Percentiles rank a stretch among this genome's conserved stretches.
These are phyloP conservation scores for Neomorphus geoffroyi DNA, from an alignment of 2,797 vertebrate species.

Conservation along the genomic window DNA sequence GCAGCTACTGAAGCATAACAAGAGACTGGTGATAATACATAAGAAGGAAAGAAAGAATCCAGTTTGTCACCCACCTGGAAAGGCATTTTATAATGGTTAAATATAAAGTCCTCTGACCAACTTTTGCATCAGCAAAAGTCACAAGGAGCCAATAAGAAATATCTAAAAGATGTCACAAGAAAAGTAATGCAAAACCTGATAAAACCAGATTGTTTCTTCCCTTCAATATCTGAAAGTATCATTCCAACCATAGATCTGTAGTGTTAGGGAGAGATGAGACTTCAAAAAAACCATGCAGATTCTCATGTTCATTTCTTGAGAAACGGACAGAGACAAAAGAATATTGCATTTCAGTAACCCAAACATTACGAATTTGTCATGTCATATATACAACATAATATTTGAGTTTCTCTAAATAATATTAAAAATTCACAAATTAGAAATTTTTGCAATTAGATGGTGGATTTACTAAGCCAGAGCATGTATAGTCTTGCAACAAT, in stretches of 20 bases:
- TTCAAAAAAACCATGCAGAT: neutral
- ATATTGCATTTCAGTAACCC: constrained; percentile 26
- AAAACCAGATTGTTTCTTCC: neutral
- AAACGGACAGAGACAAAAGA: constrained; percentile 16
- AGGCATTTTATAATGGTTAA: neutral
- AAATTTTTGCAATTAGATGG: neutral
- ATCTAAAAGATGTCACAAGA: neutral
- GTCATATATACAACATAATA: constrained; percentile 15
- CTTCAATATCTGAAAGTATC: neutral
- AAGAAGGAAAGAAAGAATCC: neutral
- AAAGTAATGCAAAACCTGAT: neutral
- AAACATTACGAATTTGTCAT: constrained; percentile 22
- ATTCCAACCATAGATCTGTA: neutral
- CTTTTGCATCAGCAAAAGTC: neutral
- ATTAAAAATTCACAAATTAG: neutral
- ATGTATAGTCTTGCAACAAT: neutral
- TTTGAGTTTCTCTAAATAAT: neutral
- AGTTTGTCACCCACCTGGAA: neutral
- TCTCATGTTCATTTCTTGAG: neutral
- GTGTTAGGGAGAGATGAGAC: neutral
- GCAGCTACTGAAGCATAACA: neutral
- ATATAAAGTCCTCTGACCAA: neutral
- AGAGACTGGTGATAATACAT: neutral
- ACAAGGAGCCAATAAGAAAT: neutral
- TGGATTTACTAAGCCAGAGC: neutral